Conservation (phyloP, 1,140 invertebrate species). For the Pogonus chalceus region DNA sequence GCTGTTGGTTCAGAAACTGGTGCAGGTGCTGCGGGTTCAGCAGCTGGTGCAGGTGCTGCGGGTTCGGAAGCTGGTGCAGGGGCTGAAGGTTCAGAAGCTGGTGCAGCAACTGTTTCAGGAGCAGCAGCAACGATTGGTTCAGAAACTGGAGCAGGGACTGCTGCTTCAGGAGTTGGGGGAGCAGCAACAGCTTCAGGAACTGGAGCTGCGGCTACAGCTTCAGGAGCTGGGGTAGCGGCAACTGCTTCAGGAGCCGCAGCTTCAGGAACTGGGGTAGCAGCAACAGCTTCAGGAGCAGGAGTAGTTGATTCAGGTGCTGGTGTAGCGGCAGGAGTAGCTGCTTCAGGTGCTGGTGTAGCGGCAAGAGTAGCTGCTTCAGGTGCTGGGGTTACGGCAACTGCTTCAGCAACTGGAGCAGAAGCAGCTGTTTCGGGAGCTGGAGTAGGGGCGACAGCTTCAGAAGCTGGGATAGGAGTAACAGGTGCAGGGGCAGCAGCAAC, state of each 20-base stretch:
- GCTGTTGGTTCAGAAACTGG: slow-evolving; percentile 11
- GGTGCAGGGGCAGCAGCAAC: slow-evolving; percentile 19
- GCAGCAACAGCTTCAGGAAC: slow-evolving; percentile 34
- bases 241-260: slow-evolving; percentile 26
- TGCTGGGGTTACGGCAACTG: slow-evolving; percentile 17
- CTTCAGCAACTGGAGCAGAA: slow-evolving; percentile 20
- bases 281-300: slow-evolving; percentile 21
- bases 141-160: slow-evolving; percentile 26
- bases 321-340: slow-evolving; percentile 25
- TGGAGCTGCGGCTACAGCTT: slow-evolving; percentile 35
- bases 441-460: slow-evolving; percentile 20
- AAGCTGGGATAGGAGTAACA: slow-evolving; percentile 13
- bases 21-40: slow-evolving; percentile 12
- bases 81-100: slow-evolving; percentile 16
- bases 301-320: slow-evolving; percentile 29
- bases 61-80: slow-evolving; percentile 34
- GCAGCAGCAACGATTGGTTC: slow-evolving; percentile 23
- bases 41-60: slow-evolving; percentile 17
- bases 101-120: slow-evolving; percentile 17
- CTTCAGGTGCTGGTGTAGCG: slow-evolving; percentile 17
- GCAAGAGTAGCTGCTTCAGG: slow-evolving; percentile 18
- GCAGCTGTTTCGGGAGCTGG: slow-evolving; percentile 26
- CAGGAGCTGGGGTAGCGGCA: slow-evolving; percentile 18
- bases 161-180: slow-evolving; percentile 25
- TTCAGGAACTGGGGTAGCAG: slow-evolving; percentile 12